Percentiles rank a stretch among this genome's conserved stretches.
Conservation (phyloP, 1,140 invertebrate species). For the Chironomus tepperi region DNA sequence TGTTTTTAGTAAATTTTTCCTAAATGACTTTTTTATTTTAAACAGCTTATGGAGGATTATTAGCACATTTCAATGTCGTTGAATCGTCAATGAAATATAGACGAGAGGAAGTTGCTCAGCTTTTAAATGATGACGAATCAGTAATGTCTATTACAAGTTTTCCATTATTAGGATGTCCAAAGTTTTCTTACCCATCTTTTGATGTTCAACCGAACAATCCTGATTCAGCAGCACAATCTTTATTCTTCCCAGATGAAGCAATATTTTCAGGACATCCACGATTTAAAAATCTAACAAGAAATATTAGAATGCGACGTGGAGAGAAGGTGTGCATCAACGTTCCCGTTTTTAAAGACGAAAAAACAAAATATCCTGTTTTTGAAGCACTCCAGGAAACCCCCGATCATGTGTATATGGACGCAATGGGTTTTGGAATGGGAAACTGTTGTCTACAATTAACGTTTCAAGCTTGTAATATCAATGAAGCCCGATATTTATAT, state of each 20-base stretch:
- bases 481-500: constrained; percentile 90
- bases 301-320: constrained; percentile 82
- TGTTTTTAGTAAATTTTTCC: too few species aligned
- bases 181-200: constrained; percentile 78
- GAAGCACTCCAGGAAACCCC: constrained; percentile 53
- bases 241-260: constrained; percentile 93
- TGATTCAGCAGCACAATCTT: constrained; percentile 66
- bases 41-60: constrained; percentile 69
- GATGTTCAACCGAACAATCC: constrained; percentile 56
- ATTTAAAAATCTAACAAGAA: constrained; percentile 89
- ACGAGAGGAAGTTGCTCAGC: constrained; percentile 71
- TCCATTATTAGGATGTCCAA: constrained; percentile 79
- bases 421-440: constrained; percentile 99
- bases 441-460: constrained; percentile 95
- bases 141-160: constrained; percentile 87
- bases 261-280: constrained; percentile 91
- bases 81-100: constrained; percentile 94
- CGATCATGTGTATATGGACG: constrained; percentile 93
- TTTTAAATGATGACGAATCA: constrained; percentile 72
- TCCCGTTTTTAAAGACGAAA: constrained; percentile 82
- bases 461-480: constrained; percentile 94
- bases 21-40: too few species aligned
- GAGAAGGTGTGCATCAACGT: constrained; percentile 93
- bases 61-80: constrained; percentile 96
- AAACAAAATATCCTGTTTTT: constrained; percentile 75